Evolutionary conservation across 1,140 invertebrate genomes (phyloP).

Genomic region (Nixonia krombeini): DNA sequence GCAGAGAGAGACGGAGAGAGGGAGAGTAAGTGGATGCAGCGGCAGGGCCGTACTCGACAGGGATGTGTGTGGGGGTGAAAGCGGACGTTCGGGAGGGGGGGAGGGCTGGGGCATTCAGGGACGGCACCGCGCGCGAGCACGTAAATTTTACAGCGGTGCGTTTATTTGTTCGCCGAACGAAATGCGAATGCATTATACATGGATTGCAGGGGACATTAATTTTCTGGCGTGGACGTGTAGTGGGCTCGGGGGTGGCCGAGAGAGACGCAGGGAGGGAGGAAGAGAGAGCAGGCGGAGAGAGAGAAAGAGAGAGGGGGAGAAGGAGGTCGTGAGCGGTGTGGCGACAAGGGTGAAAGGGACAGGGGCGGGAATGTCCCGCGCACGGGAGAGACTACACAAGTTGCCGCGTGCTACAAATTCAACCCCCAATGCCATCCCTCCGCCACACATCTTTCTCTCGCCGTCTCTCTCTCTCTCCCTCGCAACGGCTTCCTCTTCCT

Average conservation of each 20-base stretch:
- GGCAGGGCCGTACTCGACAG: constrained; percentile 16
- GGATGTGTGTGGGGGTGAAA: constrained; percentile 4
- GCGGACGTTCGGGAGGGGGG: constrained; percentile 10
- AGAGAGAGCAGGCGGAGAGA: constrained; percentile 17
- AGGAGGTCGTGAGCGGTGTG: no score
- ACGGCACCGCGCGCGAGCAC: constrained; percentile 32
- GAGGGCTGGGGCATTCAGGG: constrained; percentile 7
- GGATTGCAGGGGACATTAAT: constrained; percentile 73
- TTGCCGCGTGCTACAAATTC: constrained; percentile 20
- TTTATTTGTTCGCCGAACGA: constrained; percentile 69
- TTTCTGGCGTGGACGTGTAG: constrained; percentile 71
- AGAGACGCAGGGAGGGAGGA: no score
- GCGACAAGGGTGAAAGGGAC: constrained; percentile 7
- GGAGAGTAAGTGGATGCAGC: no score
- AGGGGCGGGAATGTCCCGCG: constrained; percentile 37
- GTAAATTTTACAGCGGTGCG: constrained; percentile 70
- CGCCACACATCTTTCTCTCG: constrained; percentile 1
- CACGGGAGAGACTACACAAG: constrained; percentile 31
- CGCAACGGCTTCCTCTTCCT: constrained; percentile 27
- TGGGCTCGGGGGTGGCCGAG: constrained; percentile 46
- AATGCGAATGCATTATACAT: constrained; percentile 73
- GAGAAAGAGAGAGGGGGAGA: constrained; percentile 1
- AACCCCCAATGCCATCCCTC: constrained; percentile 27
- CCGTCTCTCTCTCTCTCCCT: not conserved
- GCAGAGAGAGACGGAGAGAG: constrained; percentile 16